A percentile compares a stretch with the other conserved stretches of the same genome.
These are phyloP conservation scores for Hypotaenidia okinawae DNA, from an alignment of 2,797 vertebrate genomes.

Conservation along the genomic window DNA sequence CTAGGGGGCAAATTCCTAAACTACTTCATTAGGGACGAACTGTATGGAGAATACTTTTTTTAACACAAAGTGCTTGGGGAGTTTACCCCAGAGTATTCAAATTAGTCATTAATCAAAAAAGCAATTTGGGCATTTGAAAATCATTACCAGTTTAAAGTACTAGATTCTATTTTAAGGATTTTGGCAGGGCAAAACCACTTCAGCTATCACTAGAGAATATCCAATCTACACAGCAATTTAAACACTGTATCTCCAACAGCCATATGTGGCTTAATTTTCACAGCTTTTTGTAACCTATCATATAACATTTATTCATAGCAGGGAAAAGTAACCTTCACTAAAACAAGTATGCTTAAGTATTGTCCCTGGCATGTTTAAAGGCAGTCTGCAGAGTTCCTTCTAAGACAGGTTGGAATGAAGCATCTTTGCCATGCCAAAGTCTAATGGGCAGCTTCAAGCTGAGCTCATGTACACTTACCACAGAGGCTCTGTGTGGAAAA, in stretches of 20 bases:
- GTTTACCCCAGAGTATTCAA: slow-evolving; percentile 21
- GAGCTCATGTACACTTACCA: neutral
- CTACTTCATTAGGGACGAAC: neutral
- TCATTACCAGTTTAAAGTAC: slow-evolving; percentile 29
- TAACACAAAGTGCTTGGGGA: slow-evolving; percentile 6
- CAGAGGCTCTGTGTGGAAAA: neutral
- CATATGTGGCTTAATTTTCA: slow-evolving; percentile 1
- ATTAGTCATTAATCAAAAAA: slow-evolving; percentile 64
- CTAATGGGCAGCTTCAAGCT: neutral
- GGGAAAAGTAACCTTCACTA: neutral
- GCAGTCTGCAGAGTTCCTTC: neutral
- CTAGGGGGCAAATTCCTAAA: slow-evolving; percentile 14
- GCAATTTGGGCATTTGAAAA: slow-evolving; percentile 52
- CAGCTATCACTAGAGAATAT: slow-evolving; percentile 27
- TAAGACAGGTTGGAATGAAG: neutral
- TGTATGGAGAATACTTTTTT: slow-evolving; percentile 8
- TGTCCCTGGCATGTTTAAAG: neutral
- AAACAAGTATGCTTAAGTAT: neutral
- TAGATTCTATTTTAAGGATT: slow-evolving; percentile 45
- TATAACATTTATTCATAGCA: neutral
- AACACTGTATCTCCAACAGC: slow-evolving; percentile 19
- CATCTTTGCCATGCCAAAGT: neutral
- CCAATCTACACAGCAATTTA: slow-evolving; percentile 28
- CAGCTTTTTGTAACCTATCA: neutral
- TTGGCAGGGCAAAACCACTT: neutral